Percentiles rank a stretch among this genome's conserved stretches.
phyloP scores from a whole-genome alignment of 2,888 invertebrate genomes.

The Adelognathus sp. region DNA sequence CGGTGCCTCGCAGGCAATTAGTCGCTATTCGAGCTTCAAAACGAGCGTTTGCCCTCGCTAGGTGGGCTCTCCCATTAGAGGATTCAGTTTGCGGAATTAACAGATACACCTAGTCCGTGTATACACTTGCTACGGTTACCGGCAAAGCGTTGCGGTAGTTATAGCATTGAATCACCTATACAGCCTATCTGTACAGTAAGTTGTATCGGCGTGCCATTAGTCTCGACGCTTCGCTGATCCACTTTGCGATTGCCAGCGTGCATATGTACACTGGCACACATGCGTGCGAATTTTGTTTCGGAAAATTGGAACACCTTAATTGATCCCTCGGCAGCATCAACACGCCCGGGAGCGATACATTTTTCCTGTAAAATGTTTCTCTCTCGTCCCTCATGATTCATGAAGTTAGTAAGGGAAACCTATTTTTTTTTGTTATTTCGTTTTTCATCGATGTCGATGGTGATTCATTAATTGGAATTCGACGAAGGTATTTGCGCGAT shows the following conservation, averaged over 20 bases:
- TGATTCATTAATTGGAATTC: too few relatives aligned
- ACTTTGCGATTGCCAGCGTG: background rate
- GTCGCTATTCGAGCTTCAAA: slow-evolving; percentile 18
- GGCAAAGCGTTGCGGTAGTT: background rate
- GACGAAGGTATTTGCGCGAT: too few relatives aligned
- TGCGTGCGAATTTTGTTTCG: background rate
- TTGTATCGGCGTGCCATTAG: slow-evolving; percentile 52
- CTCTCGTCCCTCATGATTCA: too few relatives aligned
- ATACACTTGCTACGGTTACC: background rate
- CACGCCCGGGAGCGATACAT: too few relatives aligned
- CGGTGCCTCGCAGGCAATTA: slow-evolving; percentile 28
- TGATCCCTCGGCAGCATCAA: background rate
- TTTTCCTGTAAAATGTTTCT: too few relatives aligned
- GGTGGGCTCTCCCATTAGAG: slow-evolving; percentile 11
- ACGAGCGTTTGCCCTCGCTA: background rate
- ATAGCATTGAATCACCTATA: too few relatives aligned
- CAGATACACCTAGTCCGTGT: background rate
- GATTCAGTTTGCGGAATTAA: slow-evolving; percentile 23
- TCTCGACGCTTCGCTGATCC: slow-evolving; percentile 18
- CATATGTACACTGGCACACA: too few relatives aligned
- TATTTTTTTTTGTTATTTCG: too few relatives aligned
- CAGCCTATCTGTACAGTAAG: background rate
- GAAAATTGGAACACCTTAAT: slow-evolving; percentile 5
- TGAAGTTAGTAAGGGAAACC: too few relatives aligned
- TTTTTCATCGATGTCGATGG: too few relatives aligned